These are phyloP conservation scores for Furcula furcula DNA, from an alignment of 2,888 invertebrate genomes.

Conservation along the genomic window DNA sequence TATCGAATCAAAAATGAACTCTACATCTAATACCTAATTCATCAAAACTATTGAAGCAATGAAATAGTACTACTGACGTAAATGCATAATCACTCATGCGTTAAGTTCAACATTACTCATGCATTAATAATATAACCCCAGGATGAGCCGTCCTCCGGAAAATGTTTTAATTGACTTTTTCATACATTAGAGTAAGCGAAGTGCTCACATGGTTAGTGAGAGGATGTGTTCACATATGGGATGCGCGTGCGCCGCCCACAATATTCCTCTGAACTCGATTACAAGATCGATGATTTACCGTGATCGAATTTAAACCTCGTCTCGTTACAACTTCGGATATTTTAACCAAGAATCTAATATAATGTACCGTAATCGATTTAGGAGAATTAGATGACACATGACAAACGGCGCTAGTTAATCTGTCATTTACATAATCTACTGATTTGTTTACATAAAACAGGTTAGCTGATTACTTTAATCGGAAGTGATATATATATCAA, in stretches of 20 bases:
- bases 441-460: slow-evolving; percentile 28
- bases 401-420: slow-evolving; percentile 36
- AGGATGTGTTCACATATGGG: slow-evolving; percentile 72
- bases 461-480: slow-evolving; percentile 35
- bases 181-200: slow-evolving; percentile 36
- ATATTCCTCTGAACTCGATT: slow-evolving; percentile 77
- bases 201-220: slow-evolving; percentile 56
- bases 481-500: slow-evolving; percentile 28
- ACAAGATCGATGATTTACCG: slow-evolving; percentile 77
- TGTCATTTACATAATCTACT: slow-evolving; percentile 30
- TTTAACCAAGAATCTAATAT: slow-evolving; percentile 39
- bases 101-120: slow-evolving; percentile 42
- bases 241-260: slow-evolving; percentile 71
- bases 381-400: slow-evolving; percentile 37
- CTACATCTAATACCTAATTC: slow-evolving; percentile 47
- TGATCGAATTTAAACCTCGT: slow-evolving; percentile 72
- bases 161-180: slow-evolving; percentile 34
- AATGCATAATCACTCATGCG: slow-evolving; percentile 39
- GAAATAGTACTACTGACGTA: slow-evolving; percentile 21
- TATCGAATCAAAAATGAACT: slow-evolving; percentile 30
- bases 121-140: slow-evolving; percentile 61
- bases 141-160: slow-evolving; percentile 72
- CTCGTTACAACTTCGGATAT: slow-evolving; percentile 63
- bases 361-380: slow-evolving; percentile 35
- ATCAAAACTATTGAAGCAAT: slow-evolving; percentile 49